Percentiles rank a stretch among this genome's conserved stretches.
Conservation (phyloP, 1,140 invertebrate species). For the Spodoptera litura region DNA sequence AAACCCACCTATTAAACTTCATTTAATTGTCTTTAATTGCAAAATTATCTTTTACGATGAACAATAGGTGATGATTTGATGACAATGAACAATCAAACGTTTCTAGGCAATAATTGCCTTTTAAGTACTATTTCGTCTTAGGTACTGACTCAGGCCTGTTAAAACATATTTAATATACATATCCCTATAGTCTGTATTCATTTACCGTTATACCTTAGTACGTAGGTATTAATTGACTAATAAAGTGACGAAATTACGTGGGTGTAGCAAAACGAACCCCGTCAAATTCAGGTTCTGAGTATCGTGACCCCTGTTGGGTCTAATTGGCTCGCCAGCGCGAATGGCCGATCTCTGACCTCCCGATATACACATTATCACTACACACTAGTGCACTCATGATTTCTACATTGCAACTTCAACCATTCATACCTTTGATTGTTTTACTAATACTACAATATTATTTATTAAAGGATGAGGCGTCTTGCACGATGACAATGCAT, state of each 20-base stretch:
- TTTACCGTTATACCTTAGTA: conserved; percentile 25
- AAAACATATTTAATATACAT: background rate
- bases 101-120: background rate
- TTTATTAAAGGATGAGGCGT: background rate
- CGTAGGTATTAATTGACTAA: conserved; percentile 45
- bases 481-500: background rate
- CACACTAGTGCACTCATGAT: conserved; percentile 61
- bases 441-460: background rate
- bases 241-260: conserved; percentile 56
- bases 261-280: conserved; percentile 68
- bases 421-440: conserved; percentile 31
- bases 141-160: background rate
- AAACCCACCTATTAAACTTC: background rate
- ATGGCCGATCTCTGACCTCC: conserved; percentile 80
- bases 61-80: conserved; percentile 20
- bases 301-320: conserved; percentile 70
- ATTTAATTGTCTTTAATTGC: conserved; percentile 13
- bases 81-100: conserved; percentile 12
- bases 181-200: conserved; percentile 13
- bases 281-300: conserved; percentile 66
- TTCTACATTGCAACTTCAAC: conserved; percentile 53
- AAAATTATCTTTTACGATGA: background rate
- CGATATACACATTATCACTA: conserved; percentile 77
- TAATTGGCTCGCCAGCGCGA: conserved; percentile 75
- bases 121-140: conserved; percentile 11